Conservation (phyloP, 1,140 invertebrate genomes). For the Sipha flava region DNA sequence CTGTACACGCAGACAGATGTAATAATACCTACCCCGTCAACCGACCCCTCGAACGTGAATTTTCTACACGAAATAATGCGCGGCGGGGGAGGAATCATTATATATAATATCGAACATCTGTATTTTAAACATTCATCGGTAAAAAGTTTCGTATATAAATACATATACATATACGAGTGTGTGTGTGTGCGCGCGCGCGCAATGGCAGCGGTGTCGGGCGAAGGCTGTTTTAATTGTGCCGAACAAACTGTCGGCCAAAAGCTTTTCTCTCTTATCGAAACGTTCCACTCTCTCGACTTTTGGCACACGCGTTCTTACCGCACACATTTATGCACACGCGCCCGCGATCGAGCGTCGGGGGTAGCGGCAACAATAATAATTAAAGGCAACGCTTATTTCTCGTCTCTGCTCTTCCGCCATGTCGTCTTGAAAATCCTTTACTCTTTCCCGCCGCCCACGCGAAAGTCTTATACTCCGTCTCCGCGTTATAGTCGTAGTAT, state of each 20-base stretch:
- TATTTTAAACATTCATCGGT: constrained; percentile 16
- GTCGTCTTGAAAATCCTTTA: not conserved
- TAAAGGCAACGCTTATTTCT: constrained; percentile 3
- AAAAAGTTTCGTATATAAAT: constrained; percentile 19
- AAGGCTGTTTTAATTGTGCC: constrained; percentile 17
- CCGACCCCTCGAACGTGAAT: not conserved
- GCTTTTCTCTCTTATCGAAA: constrained; percentile 33
- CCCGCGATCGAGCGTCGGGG: not conserved
- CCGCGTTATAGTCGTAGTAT: not conserved
- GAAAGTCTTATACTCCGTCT: not conserved
- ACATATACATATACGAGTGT: no score
- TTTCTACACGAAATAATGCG: not conserved
- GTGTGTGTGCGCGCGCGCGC: no score
- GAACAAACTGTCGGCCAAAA: constrained; percentile 28
- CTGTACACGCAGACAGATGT: no score
- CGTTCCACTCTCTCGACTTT: constrained; percentile 32
- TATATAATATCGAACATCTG: constrained; percentile 14
- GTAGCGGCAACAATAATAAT: not conserved
- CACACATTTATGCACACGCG: not conserved
- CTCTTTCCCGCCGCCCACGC: not conserved
- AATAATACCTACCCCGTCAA: no score
- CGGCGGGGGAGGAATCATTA: not conserved
- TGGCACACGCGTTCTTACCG: not conserved
- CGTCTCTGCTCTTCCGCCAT: not conserved
- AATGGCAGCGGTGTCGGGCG: not conserved